Evolutionary conservation across 2,113 vertebrate genomes (phyloP).

Genomic region (Protomyctophum bolini): DNA sequence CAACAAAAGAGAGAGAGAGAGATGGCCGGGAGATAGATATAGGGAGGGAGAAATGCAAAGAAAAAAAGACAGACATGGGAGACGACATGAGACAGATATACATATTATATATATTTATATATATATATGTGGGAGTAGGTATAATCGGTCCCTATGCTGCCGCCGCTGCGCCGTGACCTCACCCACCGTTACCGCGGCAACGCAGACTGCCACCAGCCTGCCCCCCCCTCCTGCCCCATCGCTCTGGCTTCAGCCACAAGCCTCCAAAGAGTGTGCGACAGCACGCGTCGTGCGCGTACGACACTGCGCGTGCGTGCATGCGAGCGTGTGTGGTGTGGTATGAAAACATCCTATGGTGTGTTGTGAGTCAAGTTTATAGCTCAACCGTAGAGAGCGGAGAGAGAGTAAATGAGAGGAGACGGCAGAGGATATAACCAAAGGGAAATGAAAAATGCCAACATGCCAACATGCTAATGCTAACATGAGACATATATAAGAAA

Average conservation of each 20-base stretch:
- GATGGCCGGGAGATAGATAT: too few relatives aligned
- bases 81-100: slow-evolving; percentile 29
- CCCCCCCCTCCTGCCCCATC: slow-evolving; percentile 15
- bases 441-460: too few relatives aligned
- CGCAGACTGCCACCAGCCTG: slow-evolving; percentile 63
- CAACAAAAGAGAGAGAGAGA: too few relatives aligned
- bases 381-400: too few relatives aligned
- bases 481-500: too few relatives aligned
- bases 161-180: slow-evolving; percentile 68
- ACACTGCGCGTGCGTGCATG: neutral
- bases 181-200: slow-evolving; percentile 74
- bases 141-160: slow-evolving; percentile 64
- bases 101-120: slow-evolving; percentile 61
- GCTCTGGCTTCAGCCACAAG: slow-evolving; percentile 44
- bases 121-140: slow-evolving; percentile 67
- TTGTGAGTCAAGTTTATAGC: too few relatives aligned
- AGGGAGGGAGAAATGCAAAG: neutral
- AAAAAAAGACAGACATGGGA: neutral
- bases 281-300: slow-evolving; percentile 24
- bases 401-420: too few relatives aligned
- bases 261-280: slow-evolving; percentile 47
- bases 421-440: too few relatives aligned
- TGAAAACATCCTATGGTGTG: too few relatives aligned
- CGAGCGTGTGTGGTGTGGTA: neutral
- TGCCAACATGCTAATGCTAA: too few relatives aligned